phyloP scores from a whole-genome alignment of 2,797 vertebrate genomes.

The Mastacembelus armatus region DNA sequence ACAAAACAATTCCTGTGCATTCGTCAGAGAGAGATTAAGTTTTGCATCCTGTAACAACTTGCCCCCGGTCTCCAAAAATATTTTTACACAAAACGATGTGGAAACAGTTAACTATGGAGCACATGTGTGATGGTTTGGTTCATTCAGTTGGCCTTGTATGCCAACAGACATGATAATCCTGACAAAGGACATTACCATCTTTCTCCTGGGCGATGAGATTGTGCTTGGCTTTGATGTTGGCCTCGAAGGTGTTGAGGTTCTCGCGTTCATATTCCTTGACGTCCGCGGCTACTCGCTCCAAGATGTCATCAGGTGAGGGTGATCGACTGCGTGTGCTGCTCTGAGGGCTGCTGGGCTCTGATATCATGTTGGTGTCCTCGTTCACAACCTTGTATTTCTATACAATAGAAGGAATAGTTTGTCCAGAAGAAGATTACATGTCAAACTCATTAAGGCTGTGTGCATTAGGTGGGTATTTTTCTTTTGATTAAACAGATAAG shows the following conservation, averaged over 20 bases:
- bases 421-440: background rate
- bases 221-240: conserved; percentile 95
- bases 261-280: conserved; percentile 98
- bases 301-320: conserved; percentile 94
- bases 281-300: conserved; percentile 95
- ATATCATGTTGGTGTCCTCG: conserved; percentile 91
- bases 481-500: background rate
- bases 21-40: background rate
- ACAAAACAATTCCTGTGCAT: background rate
- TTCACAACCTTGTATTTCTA: conserved; percentile 94
- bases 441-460: background rate
- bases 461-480: background rate
- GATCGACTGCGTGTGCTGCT: conserved; percentile 95
- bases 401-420: background rate
- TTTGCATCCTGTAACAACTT: background rate
- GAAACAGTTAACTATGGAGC: background rate
- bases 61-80: background rate
- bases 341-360: conserved; percentile 96
- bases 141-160: conserved; percentile 74
- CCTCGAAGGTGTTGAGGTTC: conserved; percentile 97
- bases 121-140: conserved; percentile 40
- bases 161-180: conserved; percentile 3
- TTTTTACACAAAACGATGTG: background rate
- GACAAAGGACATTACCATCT: conserved; percentile 85
- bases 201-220: conserved; percentile 97